Base-by-base conservation (phyloP, 2,113 vertebrate species). In the Stictonetta naevosa region DNA sequence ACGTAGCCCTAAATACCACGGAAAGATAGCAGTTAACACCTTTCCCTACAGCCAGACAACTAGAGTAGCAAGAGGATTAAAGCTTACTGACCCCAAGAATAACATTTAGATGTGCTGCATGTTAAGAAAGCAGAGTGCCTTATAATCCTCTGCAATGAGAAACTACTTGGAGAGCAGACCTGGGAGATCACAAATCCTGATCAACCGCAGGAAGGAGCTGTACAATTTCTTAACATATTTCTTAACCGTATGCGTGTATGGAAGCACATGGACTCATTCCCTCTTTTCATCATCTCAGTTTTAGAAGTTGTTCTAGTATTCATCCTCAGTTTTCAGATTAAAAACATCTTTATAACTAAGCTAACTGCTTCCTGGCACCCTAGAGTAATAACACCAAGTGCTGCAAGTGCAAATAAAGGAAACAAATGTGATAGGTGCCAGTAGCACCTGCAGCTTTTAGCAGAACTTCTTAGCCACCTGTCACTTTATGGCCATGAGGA, bases 1-100 rank as follows among this genome's bases (percentile, higher is more conserved):
- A 98, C 8, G 0, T 97, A 98, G 31, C 96, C 94, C 98, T 98
- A 69, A 79, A 89, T 22, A 62, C 29, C 79, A 83, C 2, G 17
- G 84, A 67, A 3, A 95, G 12, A 80, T 2, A 85, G 55, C 44
- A 93, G 60, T 42, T 84, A 88, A 0, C 19, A 84, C 29, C 56
- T 85, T 56, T 44, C 82, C 56, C 66, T 36, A 52, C 40, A 80
- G n/a, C 8, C 16, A 86, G 34, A 4, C 53, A 71, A 17, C 12
- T 18, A 64, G 10, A 76, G 46, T 42, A 81, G 11, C 36, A 17
- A 52, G 55, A 66, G 28, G 31, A 58, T 67, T 87, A 77, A 75
- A 86, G 83, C n/a, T 29, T 11, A 63, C 56, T 18, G 28, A 88
- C 13, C 33, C 63, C 34, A 76, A 28, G 28, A 79, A 8, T 50